Conservation (phyloP, 1,140 invertebrate genomes). For the Acromyrmex charruanus region DNA sequence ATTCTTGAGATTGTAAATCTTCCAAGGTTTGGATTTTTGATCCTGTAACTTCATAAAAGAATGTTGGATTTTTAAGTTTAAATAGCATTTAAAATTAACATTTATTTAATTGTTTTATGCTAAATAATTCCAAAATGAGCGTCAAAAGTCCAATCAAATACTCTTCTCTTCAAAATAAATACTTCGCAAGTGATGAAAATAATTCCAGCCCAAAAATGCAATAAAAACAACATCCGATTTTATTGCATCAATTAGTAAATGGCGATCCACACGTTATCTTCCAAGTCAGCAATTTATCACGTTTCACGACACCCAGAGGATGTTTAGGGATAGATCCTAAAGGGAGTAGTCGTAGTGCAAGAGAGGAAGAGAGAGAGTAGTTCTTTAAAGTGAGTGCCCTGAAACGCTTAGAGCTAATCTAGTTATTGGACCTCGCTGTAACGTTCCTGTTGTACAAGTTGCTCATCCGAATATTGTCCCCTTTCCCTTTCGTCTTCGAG, state of each 20-base stretch:
- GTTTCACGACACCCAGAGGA: slow-evolving; percentile 63
- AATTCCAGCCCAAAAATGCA: slow-evolving; percentile 11
- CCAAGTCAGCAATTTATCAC: slow-evolving; percentile 50
- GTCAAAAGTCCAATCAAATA: not conserved
- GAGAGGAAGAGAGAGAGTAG: slow-evolving; percentile 27
- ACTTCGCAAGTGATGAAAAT: not conserved
- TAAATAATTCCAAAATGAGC: not conserved
- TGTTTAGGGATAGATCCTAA: slow-evolving; percentile 18
- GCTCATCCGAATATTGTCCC: slow-evolving; percentile 35
- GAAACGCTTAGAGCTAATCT: slow-evolving; percentile 70
- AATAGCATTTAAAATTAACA: not conserved
- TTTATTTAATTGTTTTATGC: not conserved
- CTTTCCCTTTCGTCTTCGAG: slow-evolving; percentile 43
- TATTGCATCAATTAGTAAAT: slow-evolving; percentile 73
- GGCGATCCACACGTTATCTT: slow-evolving; percentile 66
- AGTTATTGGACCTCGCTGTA: slow-evolving; percentile 70
- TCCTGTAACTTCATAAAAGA: not conserved
- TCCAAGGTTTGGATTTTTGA: not conserved
- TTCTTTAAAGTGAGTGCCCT: slow-evolving; percentile 59
- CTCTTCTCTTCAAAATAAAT: not conserved
- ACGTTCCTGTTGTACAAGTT: slow-evolving; percentile 44
- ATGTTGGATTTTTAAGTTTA: not conserved
- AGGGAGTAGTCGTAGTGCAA: slow-evolving; percentile 49
- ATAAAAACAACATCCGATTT: slow-evolving; percentile 54
- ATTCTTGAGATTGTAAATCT: not conserved